Conservation (phyloP, 2,797 vertebrate species). For the Rhadinocentrus ornatus region DNA sequence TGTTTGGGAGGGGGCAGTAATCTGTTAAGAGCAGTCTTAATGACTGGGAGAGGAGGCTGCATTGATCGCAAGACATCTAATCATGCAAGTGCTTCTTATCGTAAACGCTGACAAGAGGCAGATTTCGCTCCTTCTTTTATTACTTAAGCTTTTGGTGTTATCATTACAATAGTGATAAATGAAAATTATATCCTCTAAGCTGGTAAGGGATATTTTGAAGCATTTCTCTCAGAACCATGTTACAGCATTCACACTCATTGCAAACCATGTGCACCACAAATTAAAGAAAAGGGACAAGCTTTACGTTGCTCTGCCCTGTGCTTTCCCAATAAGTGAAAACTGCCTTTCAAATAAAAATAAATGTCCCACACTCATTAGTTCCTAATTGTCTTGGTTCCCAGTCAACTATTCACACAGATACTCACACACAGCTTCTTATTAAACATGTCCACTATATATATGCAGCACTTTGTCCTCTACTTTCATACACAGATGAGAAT, state of each 20-base stretch:
- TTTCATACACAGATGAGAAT: not conserved
- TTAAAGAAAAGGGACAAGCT: not conserved
- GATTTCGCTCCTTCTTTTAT: conserved; percentile 77
- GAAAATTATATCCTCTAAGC: conserved; percentile 76
- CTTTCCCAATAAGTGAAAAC: not conserved
- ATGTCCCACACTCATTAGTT: not conserved
- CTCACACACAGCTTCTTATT: not conserved
- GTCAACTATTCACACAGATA: no score
- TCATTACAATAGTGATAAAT: conserved; percentile 78
- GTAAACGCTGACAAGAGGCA: conserved; percentile 83
- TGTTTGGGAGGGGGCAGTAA: conserved; percentile 77
- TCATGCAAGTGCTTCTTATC: conserved; percentile 80
- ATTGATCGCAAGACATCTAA: conserved; percentile 80
- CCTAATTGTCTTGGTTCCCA: not conserved
- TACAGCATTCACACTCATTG: conserved; percentile 11
- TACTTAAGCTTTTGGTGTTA: conserved; percentile 66
- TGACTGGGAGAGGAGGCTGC: conserved; percentile 77
- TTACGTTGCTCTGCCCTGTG: not conserved
- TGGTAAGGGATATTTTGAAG: conserved; percentile 60
- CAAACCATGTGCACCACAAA: not conserved
- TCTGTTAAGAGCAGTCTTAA: conserved; percentile 84
- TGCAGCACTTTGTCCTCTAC: no score
- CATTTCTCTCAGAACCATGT: conserved; percentile 27
- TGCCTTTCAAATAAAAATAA: not conserved
- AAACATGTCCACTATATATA: no score